phyloP scores from a whole-genome alignment of 2,888 invertebrate genomes.

The Eubasilissa splendida region DNA sequence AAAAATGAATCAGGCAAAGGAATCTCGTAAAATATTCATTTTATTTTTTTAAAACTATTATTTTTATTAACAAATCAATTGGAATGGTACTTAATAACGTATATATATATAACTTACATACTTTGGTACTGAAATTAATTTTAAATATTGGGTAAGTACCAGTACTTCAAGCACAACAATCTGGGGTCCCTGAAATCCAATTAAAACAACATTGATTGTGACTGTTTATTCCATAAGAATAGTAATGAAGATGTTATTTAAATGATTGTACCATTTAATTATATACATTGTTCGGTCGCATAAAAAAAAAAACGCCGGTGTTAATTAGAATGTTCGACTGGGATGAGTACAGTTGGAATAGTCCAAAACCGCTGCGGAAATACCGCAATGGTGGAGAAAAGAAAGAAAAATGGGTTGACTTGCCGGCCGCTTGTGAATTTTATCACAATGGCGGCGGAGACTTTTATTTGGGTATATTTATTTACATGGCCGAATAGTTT shows the following conservation, averaged over 20 bases:
- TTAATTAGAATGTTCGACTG: conserved; percentile 6
- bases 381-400: conserved; percentile 20
- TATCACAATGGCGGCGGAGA: conserved; percentile 6
- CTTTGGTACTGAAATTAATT: no score
- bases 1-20: no score
- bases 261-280: conserved; percentile 19
- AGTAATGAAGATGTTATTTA: conserved; percentile 35
- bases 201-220: conserved; percentile 23
- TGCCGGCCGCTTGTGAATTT: conserved; percentile 27
- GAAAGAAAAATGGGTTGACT: conserved; percentile 6
- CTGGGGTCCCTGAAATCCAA: conserved; percentile 5
- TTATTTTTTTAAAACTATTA: no score
- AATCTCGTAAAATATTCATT: no score
- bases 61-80: no score
- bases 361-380: background rate
- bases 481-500: conserved; percentile 47
- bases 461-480: conserved; percentile 36
- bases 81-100: no score
- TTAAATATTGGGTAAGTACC: no score
- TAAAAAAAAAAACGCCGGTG: conserved; percentile 3
- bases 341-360: conserved; percentile 15
- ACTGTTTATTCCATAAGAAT: background rate
- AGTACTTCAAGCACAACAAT: background rate
- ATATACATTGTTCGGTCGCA: conserved; percentile 21
- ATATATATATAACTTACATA: no score